Evolutionary conservation across 2,113 vertebrate species (phyloP).

Genomic region (Pteruthius melanotis): DNA sequence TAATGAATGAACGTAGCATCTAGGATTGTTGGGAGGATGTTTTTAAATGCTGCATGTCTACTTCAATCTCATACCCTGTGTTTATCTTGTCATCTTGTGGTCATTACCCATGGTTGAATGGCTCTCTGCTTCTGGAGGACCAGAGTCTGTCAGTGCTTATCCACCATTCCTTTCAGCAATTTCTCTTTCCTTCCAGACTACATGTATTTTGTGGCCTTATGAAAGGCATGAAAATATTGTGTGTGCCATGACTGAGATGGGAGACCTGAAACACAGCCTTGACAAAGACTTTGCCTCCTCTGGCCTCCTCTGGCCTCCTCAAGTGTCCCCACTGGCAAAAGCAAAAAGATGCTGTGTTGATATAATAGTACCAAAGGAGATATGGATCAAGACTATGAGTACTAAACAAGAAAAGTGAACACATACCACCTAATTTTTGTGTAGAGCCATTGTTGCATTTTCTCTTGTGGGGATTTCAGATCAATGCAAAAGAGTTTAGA

Average conservation of each 20-base stretch:
- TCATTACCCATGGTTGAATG: slow-evolving; percentile 22
- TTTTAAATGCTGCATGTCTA: slow-evolving; percentile 45
- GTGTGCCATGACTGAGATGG: background rate
- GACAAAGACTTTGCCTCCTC: background rate
- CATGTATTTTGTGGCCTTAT: background rate
- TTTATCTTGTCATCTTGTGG: slow-evolving; percentile 19
- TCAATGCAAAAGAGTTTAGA: background rate
- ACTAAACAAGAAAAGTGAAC: background rate
- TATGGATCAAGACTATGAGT: background rate
- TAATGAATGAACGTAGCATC: slow-evolving; percentile 43
- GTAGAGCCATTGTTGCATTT: background rate
- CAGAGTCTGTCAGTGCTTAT: background rate
- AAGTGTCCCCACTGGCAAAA: background rate
- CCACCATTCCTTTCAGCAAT: background rate
- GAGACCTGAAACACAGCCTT: background rate
- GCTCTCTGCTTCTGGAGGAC: slow-evolving; percentile 5
- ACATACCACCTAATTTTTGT: background rate
- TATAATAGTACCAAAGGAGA: background rate
- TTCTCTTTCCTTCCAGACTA: background rate
- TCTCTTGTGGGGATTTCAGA: background rate
- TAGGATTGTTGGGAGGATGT: background rate
- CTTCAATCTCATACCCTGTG: slow-evolving; percentile 33
- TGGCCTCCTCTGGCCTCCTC: rapidly evolving
- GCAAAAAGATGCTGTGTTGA: background rate
- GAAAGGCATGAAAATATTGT: background rate